Conservation (phyloP, 1,140 invertebrate genomes). For the Telenomus remus region DNA sequence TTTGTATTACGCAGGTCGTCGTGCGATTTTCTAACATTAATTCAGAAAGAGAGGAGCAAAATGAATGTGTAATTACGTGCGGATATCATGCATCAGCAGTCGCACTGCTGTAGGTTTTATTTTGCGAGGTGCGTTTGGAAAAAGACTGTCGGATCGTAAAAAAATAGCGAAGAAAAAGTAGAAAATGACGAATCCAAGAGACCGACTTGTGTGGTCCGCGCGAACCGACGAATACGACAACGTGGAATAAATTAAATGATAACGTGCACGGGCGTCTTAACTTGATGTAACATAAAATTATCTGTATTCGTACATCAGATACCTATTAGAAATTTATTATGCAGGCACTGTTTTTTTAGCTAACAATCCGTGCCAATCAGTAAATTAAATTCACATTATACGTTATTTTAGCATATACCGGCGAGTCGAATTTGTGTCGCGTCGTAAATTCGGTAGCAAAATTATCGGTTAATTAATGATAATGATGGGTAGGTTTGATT, state of each 20-base stretch:
- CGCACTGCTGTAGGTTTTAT: constrained; percentile 44
- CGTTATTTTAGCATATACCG: constrained; percentile 5
- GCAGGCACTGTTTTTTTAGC: constrained; percentile 17
- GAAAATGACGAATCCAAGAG: constrained; percentile 56
- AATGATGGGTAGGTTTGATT: constrained; percentile 19
- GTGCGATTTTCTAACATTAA: constrained; percentile 16
- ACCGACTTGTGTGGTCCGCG: constrained; percentile 54
- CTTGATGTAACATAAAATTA: constrained; percentile 51
- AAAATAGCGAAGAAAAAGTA: constrained; percentile 54
- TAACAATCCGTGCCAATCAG: constrained; percentile 22
- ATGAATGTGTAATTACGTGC: constrained; percentile 32
- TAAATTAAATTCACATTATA: constrained; percentile 17
- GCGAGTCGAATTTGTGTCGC: neutral
- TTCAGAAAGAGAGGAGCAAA: constrained; percentile 18
- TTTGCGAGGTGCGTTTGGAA: constrained; percentile 23
- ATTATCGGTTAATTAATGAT: constrained; percentile 20
- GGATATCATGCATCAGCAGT: constrained; percentile 39
- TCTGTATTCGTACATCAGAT: constrained; percentile 34
- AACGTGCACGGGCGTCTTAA: constrained; percentile 46
- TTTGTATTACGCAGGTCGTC: constrained; percentile 30
- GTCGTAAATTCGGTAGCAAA: neutral
- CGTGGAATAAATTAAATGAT: constrained; percentile 59
- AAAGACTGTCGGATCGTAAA: constrained; percentile 23
- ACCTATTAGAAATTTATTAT: constrained; percentile 29
- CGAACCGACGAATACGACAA: constrained; percentile 50